These are phyloP conservation scores for Gymnoscopelus microlampas DNA, from an alignment of 2,797 vertebrate species.

Conservation along the genomic window DNA sequence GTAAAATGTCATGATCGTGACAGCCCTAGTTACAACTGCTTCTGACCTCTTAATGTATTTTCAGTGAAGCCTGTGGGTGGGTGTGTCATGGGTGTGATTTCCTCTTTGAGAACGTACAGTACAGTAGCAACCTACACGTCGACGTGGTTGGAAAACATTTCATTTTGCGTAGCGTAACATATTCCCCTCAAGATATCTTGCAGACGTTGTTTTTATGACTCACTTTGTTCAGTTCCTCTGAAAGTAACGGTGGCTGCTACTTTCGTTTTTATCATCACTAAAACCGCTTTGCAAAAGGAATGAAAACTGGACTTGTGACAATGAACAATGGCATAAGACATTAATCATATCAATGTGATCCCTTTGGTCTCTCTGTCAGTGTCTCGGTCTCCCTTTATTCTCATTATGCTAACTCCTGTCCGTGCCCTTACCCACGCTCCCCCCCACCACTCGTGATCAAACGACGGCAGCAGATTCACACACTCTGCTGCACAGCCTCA, in stretches of 20 bases:
- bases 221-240: slow-evolving; percentile 46
- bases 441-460: slow-evolving; percentile 61
- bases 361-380: slow-evolving; percentile 26
- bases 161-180: slow-evolving; percentile 4
- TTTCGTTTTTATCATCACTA: slow-evolving; percentile 10
- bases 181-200: slow-evolving; percentile 25
- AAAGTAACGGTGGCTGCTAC: slow-evolving; percentile 20
- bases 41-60: no score
- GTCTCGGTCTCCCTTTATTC: slow-evolving; percentile 1
- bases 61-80: no score
- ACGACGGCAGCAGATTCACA: slow-evolving; percentile 68
- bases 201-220: slow-evolving; percentile 39
- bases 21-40: no score
- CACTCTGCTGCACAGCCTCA: slow-evolving; percentile 65
- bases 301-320: slow-evolving; percentile 11
- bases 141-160: slow-evolving; percentile 10
- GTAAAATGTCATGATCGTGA: no score
- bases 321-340: no score
- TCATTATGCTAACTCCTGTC: slow-evolving; percentile 11
- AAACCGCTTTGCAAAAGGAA: slow-evolving; percentile 33
- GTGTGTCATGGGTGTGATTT: no score
- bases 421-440: slow-evolving; percentile 30
- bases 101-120: no score
- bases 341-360: slow-evolving; percentile 47
- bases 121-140: no score